Evolutionary conservation across 1,140 invertebrate species (phyloP).

Genomic region (Cotesia vestalis): DNA sequence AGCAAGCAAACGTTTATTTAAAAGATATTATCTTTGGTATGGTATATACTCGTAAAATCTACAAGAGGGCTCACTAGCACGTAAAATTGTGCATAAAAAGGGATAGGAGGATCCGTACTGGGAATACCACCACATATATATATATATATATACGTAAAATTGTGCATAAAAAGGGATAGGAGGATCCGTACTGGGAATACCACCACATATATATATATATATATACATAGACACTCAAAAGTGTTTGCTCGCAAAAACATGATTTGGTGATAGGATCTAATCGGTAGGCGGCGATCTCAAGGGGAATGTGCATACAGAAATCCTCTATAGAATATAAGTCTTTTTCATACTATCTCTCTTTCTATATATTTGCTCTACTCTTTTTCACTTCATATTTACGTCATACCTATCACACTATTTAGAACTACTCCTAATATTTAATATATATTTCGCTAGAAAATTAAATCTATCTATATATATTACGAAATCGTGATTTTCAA

Average conservation of each 20-base stretch:
- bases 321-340: not conserved
- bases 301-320: conserved; percentile 16
- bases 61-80: not conserved
- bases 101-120: not conserved
- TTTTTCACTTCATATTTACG: not conserved
- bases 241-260: conserved; percentile 45
- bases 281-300: conserved; percentile 27
- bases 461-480: too few species aligned
- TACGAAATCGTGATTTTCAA: not conserved
- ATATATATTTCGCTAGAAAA: too few species aligned
- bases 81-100: not conserved
- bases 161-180: not conserved
- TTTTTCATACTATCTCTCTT: not conserved
- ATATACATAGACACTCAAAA: conserved; percentile 32
- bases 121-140: not conserved
- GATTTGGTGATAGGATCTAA: conserved; percentile 47
- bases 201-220: not conserved
- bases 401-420: too few species aligned
- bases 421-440: too few species aligned
- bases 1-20: conserved; percentile 52
- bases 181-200: too few species aligned
- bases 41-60: not conserved
- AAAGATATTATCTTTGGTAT: conserved; percentile 45
- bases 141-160: not conserved
- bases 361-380: not conserved